Base-by-base conservation (phyloP, 2,888 invertebrate genomes). In the Lamellibrachia columna region DNA sequence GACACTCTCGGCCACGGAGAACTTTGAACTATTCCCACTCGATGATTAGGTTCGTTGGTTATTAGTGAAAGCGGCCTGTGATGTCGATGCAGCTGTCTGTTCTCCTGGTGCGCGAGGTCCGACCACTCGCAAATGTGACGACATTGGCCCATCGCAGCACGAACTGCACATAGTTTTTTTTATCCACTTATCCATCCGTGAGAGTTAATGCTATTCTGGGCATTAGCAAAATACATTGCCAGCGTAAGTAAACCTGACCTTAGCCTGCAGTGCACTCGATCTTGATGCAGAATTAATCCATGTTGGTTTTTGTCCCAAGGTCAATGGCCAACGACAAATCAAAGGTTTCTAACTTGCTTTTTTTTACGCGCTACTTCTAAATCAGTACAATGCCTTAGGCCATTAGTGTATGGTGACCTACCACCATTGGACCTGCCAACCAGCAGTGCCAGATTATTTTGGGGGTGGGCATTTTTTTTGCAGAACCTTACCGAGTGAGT, bases 191-290 rank as follows among this genome's bases (percentile, higher is more conserved):
- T 75, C 75, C 75, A 75, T n/a, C 75, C 6, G 75, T n/a, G 75
- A 75, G 22, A 75, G 75, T n/a, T 22, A 75, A n/a, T 75, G 75
- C 75, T 75, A 75, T 75, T 75, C 75, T 75, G 75, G 75, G 75
- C 75, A 75, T 22, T 75, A 75, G n/a, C 75, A 75, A 75, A 75
- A 75, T 75, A 75, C 75, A 75, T 22, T 75, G 75, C 15, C 22
- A 11, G 75, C 15, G 75, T 75, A 75, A 75, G 75, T 75, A 75
- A 75, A 11, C 15, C 6, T n/a, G 75, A 75, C 75, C 75, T 75
- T n/a, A n/a, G 15, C 75, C 75, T 3, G 11, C 15, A 22, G 75
- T 22, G 75, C 75, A 75, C 75, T 75, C 75, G 22, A 22, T 15
- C 22, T 75, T 75, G 75, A 75, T n/a, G 75, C 75, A 75, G 75